Conservation (phyloP, 2,888 invertebrate genomes). For the Lacanobia wlatinum region DNA sequence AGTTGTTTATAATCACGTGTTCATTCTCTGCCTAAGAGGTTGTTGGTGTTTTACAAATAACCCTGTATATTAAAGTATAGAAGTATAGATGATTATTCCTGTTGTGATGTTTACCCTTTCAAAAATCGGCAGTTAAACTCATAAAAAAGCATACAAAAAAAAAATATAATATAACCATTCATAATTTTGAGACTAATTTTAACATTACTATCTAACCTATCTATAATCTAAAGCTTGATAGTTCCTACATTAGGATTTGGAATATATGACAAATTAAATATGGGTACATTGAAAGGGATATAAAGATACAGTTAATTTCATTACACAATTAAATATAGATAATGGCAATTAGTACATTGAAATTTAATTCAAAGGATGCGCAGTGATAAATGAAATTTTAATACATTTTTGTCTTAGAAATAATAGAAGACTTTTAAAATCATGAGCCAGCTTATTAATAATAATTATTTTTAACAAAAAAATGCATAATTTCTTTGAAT, state of each 20-base stretch:
- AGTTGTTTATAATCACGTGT: no score
- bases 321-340: conserved; percentile 12
- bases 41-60: no score
- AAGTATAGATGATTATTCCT: background rate
- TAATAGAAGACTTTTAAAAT: conserved; percentile 8
- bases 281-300: conserved; percentile 21
- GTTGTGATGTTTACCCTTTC: background rate
- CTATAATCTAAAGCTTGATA: conserved; percentile 37
- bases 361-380: conserved; percentile 14
- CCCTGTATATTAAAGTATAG: no score
- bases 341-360: conserved; percentile 19
- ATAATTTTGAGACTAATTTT: conserved; percentile 46
- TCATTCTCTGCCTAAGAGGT: no score
- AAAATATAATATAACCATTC: conserved; percentile 38
- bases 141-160: conserved; percentile 26
- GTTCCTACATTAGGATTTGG: conserved; percentile 27
- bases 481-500: conserved; percentile 20
- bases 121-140: conserved; percentile 11
- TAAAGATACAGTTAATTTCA: background rate
- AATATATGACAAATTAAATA: conserved; percentile 41
- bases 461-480: background rate
- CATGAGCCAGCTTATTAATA: conserved; percentile 6
- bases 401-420: conserved; percentile 13
- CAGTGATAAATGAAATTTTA: background rate
- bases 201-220: conserved; percentile 30